phyloP scores from a whole-genome alignment of 2,888 invertebrate genomes.

The Drosophila colorata region DNA sequence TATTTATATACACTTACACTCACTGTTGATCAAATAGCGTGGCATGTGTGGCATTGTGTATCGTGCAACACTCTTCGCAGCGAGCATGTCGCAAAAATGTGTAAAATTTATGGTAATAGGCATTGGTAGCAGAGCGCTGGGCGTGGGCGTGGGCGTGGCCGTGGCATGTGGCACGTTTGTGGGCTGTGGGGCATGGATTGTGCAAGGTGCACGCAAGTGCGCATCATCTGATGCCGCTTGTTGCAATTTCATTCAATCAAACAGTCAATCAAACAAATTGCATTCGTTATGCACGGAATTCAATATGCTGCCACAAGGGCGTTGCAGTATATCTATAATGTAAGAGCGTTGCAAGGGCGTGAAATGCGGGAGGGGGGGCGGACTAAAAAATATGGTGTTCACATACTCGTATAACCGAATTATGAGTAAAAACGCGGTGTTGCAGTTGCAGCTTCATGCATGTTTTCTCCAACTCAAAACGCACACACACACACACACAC shows the following conservation, averaged over 20 bases:
- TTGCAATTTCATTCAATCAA: conserved; percentile 73
- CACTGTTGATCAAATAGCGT: neutral
- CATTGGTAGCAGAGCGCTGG: neutral
- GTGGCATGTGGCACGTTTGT: conserved; percentile 6
- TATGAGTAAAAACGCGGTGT: conserved; percentile 58
- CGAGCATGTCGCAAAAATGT: neutral
- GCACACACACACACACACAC: neutral
- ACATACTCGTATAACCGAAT: conserved; percentile 63
- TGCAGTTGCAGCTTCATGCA: conserved; percentile 44
- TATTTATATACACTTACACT: neutral
- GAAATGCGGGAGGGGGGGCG: no score
- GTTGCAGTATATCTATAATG: conserved; percentile 16
- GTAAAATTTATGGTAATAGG: conserved; percentile 12
- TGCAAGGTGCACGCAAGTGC: conserved; percentile 20
- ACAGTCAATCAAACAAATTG: conserved; percentile 79
- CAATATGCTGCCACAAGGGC: conserved; percentile 66
- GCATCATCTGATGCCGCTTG: conserved; percentile 41
- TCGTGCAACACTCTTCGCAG: neutral
- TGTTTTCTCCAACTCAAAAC: neutral
- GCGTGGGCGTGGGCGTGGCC: neutral
- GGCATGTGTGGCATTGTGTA: neutral
- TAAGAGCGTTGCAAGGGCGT: neutral
- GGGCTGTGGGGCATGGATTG: neutral
- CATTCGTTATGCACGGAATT: conserved; percentile 76
- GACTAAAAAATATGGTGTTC: conserved; percentile 24